Evolutionary conservation across 2,797 vertebrate genomes (phyloP).

Genomic region (Florisuga fusca): DNA sequence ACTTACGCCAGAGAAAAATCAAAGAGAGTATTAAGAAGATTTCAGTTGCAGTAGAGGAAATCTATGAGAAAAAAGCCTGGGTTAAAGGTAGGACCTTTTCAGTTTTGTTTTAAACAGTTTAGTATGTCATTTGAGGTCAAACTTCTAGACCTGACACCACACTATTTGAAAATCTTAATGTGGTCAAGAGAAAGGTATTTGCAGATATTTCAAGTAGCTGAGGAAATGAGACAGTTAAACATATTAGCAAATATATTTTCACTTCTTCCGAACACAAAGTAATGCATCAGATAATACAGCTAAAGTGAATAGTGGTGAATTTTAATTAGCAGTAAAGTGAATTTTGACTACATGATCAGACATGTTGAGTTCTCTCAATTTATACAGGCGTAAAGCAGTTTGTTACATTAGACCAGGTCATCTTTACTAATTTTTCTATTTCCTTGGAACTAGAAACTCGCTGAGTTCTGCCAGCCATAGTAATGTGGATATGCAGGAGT

Average conservation of each 20-base stretch:
- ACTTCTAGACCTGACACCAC: background rate
- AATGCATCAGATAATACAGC: background rate
- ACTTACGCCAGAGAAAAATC: constrained; percentile 75
- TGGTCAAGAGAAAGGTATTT: background rate
- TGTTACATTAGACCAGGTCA: background rate
- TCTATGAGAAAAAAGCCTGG: constrained; percentile 82
- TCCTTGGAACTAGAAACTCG: background rate
- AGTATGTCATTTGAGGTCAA: background rate
- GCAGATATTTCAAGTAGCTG: background rate
- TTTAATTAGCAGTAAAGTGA: background rate
- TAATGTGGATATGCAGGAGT: background rate
- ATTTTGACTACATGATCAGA: background rate
- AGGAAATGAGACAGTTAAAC: background rate
- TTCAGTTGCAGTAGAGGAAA: constrained; percentile 66
- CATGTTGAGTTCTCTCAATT: background rate
- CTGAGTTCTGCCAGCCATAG: background rate
- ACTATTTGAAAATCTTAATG: background rate
- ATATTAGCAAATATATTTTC: background rate
- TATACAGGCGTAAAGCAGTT: background rate
- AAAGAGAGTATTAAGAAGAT: constrained; percentile 78
- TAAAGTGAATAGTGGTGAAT: background rate
- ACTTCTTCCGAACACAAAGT: background rate
- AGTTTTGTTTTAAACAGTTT: background rate
- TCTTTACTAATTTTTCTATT: background rate
- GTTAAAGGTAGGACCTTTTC: constrained; percentile 69